Base-by-base conservation (phyloP, 2,797 vertebrate genomes). In the Chromobotia macracanthus region DNA sequence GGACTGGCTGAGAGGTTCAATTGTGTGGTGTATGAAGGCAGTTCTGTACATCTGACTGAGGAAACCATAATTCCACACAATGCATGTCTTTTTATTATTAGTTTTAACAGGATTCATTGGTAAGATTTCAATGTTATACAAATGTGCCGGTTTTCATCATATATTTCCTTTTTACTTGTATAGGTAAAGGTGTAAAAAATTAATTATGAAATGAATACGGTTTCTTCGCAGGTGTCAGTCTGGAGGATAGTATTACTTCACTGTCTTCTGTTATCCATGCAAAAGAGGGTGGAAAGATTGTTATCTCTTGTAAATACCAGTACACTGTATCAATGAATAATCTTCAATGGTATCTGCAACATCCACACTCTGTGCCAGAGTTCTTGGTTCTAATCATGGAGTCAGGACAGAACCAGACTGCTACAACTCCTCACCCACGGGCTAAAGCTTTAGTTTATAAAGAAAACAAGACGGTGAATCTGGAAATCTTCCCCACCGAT, bases 321-420 rank as follows among this genome's bases (percentile, higher is more conserved):
- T 83, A 83, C 69, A 41, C 46, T 0, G 69, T 69, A 38, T 44
- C 44, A 35, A 70, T 80, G 44, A 73, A 69, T 4, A 80, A 80
- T 64, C 74, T 80, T 1, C 82, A 69, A 23, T 83, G 82, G 82
- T 83, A 80, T 80, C 79, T 48, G 4, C 46, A 80, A 28, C 7
- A 77, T 44, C 60, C 7, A 16, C 44, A 51, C 5, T 56, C 66
- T 41, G 9, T 0, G 0, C 60, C n/a, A 0, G 58, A 80, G 38
- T 80, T 80, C 46, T 53, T 80, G 13, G 46, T 83, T 38, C 44
- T 83, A 15, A 19, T 80, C 28, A 61, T 67, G 68, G 53, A 73
- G 64, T 72, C 69, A 0, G 68, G 68, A 77, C 38, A 72, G 50
- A 82, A 2, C 0, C 75, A 72, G 38, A 25, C 7, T 0, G 58